phyloP scores from a whole-genome alignment of 2,113 vertebrate species.

The Centrocercus urophasianus region DNA sequence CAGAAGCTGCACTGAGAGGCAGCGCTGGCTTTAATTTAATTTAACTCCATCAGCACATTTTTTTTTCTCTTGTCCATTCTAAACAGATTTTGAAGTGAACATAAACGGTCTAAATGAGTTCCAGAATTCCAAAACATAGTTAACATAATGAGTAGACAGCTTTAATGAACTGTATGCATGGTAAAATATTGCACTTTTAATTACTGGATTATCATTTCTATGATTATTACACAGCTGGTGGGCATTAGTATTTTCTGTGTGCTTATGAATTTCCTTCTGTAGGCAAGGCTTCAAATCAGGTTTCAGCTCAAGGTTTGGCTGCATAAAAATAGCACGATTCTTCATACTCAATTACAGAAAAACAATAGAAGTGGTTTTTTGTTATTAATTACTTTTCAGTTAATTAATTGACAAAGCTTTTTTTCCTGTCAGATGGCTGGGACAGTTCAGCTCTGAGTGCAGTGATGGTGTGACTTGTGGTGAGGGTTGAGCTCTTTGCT shows the following conservation, averaged over 20 bases:
- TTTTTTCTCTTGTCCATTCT: not conserved
- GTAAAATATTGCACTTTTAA: slow-evolving; percentile 38
- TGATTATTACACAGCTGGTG: slow-evolving; percentile 38
- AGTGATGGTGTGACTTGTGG: not conserved
- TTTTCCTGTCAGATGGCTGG: not conserved
- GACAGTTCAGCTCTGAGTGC: not conserved
- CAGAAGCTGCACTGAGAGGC: not conserved
- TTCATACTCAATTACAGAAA: not conserved
- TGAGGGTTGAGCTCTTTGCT: not conserved
- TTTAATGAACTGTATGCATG: slow-evolving; percentile 27
- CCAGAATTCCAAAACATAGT: slow-evolving; percentile 15
- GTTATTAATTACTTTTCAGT: not conserved
- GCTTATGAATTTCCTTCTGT: slow-evolving; percentile 40
- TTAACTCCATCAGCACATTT: not conserved
- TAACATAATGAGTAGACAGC: slow-evolving; percentile 20
- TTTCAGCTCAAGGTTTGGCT: not conserved
- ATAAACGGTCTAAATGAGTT: slow-evolving; percentile 12
- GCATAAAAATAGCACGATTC: not conserved
- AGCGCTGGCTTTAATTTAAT: not conserved
- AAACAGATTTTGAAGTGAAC: not conserved
- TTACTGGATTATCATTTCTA: slow-evolving; percentile 39
- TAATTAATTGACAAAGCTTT: not conserved
- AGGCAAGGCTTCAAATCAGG: slow-evolving; percentile 32
- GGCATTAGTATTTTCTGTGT: slow-evolving; percentile 30
- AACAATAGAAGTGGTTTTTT: not conserved